Conservation (phyloP, 2,797 vertebrate species). For the Hippocampus kuda region DNA sequence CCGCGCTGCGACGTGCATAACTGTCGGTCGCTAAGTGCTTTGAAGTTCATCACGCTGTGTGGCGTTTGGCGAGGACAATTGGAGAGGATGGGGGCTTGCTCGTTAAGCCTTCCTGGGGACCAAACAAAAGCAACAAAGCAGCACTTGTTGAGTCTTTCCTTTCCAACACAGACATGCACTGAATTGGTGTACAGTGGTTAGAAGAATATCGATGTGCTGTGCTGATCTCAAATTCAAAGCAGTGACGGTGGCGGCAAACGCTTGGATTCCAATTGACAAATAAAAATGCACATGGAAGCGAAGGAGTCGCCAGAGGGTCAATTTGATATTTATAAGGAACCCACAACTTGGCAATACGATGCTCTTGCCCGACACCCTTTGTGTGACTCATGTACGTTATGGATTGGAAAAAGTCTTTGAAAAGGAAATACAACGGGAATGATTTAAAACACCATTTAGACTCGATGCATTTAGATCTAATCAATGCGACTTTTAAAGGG, state of each 20-base stretch:
- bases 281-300: neutral
- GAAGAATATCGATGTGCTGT: neutral
- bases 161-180: slow-evolving; percentile 5
- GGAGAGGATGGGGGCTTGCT: slow-evolving; percentile 27
- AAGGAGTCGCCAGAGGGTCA: slow-evolving; percentile 38
- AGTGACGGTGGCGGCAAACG: too few relatives aligned
- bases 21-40: slow-evolving; percentile 44
- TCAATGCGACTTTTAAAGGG: slow-evolving; percentile 55
- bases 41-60: slow-evolving; percentile 51
- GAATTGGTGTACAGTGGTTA: slow-evolving; percentile 9
- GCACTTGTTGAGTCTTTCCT: slow-evolving; percentile 42
- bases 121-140: slow-evolving; percentile 46
- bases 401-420: slow-evolving; percentile 43
- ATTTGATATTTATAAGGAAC: slow-evolving; percentile 42
- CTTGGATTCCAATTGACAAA: neutral
- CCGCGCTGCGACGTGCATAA: slow-evolving; percentile 6
- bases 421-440: slow-evolving; percentile 48
- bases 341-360: slow-evolving; percentile 40
- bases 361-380: slow-evolving; percentile 10
- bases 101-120: slow-evolving; percentile 32
- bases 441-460: slow-evolving; percentile 45
- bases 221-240: too few relatives aligned
- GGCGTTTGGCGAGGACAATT: slow-evolving; percentile 40
- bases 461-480: slow-evolving; percentile 49
- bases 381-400: slow-evolving; percentile 41